Evolutionary conservation across 2,888 invertebrate genomes (phyloP), one percentile per base, ranked within the genome.

Genomic region (Acanthosepion esculentum): DNA sequence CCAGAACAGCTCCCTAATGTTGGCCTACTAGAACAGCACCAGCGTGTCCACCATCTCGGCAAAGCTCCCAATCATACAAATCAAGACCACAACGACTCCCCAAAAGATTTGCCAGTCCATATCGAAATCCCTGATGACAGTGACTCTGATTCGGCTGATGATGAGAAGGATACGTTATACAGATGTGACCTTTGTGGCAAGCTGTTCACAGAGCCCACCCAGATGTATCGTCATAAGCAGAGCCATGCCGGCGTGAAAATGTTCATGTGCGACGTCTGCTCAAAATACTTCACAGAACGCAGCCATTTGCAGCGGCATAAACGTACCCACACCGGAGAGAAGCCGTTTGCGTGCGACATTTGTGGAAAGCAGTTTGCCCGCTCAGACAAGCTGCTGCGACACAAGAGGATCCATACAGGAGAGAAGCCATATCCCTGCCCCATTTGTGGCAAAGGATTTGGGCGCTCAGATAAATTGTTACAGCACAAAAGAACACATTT

Each of bases 401-500:
- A 93, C 29, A 93, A 93, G n/a, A 41, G 93, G 33, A 93, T 93
- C 29, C 93, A 93, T 41, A 93, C 93, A 18, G 93, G 93, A n/a
- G 93, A 93, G 93, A 93, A 93, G 29, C 93, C 93, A 26, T 93
- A 93, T 50, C 50, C 23, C 50, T 93, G 93, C 20, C 50, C 48
- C 0, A 50, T 50, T 29, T 93, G 93, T 10, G 93, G 93, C 18
- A 93, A 93, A 93, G 93, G 18, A 53, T 93, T 93, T 93, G 93
- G 93, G 12, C 48, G 93, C 2, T 93, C 93, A 7, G 93, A 93
- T 93, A 93, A 93, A 93, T 48, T 93, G 50, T 53, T 93, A 93
- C 93, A 93, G 18, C 93, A 93, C 53, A 93, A 53, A 93, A 48
- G 93, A 93, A 93, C 93, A 93, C 93, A 93, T 93, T n/a, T 93